Conservation (phyloP, 2,113 vertebrate species). For the Pagrus major region DNA sequence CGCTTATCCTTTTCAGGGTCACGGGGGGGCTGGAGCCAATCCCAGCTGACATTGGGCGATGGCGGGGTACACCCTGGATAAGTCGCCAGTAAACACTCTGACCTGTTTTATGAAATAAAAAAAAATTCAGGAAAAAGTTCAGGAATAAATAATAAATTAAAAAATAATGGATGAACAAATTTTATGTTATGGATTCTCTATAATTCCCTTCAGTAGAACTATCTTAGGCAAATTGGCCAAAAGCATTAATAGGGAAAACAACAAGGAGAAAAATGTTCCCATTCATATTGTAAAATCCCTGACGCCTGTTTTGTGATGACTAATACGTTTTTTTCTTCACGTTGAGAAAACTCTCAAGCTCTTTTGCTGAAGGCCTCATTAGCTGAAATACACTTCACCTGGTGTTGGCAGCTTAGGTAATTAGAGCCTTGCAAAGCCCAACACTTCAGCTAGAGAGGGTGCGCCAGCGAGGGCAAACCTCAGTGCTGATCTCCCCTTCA, state of each 20-base stretch:
- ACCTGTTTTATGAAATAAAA: no score
- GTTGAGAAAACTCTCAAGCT: constrained; percentile 9
- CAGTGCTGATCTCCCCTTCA: constrained; percentile 7
- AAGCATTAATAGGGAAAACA: background rate
- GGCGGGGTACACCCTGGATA: no score
- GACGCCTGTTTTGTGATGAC: background rate
- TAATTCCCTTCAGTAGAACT: no score
- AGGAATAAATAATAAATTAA: no score
- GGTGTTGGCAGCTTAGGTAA: constrained; percentile 39
- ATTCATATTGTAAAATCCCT: background rate
- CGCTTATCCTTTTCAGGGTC: no score
- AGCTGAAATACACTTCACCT: constrained; percentile 32
- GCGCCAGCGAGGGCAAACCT: constrained; percentile 2
- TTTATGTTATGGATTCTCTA: no score
- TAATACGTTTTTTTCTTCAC: background rate
- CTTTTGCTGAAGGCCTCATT: constrained; percentile 26
- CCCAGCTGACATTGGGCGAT: no score
- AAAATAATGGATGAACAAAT: no score
- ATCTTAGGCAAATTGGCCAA: background rate
- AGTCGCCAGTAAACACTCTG: no score
- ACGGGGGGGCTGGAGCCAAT: no score
- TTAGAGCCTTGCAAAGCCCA: constrained; percentile 23
- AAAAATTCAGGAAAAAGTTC: no score
- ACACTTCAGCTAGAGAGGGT: constrained; percentile 18
- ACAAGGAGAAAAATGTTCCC: background rate